These are phyloP conservation scores for Agonopterix alstromeriana DNA, from an alignment of 2,888 invertebrate species.

Conservation along the genomic window DNA sequence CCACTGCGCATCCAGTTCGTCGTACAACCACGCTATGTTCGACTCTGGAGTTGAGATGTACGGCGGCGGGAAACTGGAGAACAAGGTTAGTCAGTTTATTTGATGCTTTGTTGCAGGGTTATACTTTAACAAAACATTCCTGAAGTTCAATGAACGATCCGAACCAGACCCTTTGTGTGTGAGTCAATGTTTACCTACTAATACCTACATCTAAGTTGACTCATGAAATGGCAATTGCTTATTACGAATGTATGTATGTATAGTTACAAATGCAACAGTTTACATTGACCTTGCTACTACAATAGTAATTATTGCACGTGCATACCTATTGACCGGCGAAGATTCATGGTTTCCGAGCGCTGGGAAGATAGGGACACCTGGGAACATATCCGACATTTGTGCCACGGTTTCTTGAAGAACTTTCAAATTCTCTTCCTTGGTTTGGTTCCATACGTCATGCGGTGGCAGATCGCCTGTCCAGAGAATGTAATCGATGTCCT, in stretches of 20 bases:
- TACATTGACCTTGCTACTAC: no score
- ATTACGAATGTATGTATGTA: no score
- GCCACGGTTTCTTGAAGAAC: slow-evolving; percentile 90
- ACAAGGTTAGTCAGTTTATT: no score
- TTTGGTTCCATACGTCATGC: slow-evolving; percentile 97
- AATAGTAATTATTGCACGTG: background rate
- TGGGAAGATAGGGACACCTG: slow-evolving; percentile 94
- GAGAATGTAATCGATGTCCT: slow-evolving; percentile 94
- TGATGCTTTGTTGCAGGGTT: no score
- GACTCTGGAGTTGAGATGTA: slow-evolving; percentile 88
- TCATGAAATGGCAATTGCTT: no score
- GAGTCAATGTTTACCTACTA: no score
- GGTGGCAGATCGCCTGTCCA: slow-evolving; percentile 98
- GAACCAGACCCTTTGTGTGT: no score
- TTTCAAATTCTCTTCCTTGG: slow-evolving; percentile 90
- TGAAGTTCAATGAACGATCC: no score
- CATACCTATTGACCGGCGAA: slow-evolving; percentile 93
- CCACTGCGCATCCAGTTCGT: slow-evolving; percentile 93
- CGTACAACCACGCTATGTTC: slow-evolving; percentile 94
- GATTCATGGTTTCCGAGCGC: slow-evolving; percentile 98
- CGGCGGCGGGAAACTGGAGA: slow-evolving; percentile 88
- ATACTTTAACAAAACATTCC: no score
- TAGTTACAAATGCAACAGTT: no score
- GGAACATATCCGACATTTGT: slow-evolving; percentile 92
- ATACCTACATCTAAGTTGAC: no score